A percentile compares a stretch with the other conserved stretches of the same genome.
phyloP scores from a whole-genome alignment of 1,140 invertebrate genomes.

The Neodiprion pinetum region DNA sequence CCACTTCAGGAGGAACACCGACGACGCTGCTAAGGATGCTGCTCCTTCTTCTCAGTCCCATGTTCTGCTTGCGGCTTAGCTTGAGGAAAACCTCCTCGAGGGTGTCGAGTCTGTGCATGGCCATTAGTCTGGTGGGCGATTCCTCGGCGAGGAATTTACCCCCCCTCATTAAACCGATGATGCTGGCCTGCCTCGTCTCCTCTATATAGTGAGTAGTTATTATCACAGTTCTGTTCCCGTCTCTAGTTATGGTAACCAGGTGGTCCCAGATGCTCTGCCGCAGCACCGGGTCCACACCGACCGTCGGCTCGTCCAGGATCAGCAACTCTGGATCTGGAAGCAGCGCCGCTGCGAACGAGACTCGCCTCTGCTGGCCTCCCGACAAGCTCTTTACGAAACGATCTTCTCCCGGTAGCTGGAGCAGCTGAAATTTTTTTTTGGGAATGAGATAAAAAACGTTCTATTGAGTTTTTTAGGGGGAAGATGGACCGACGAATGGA shows the following conservation, averaged over 20 bases:
- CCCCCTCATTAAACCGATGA: constrained; percentile 91
- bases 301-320: constrained; percentile 94
- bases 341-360: constrained; percentile 87
- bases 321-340: constrained; percentile 89
- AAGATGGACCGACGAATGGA: neutral
- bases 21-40: constrained; percentile 77
- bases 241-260: constrained; percentile 85
- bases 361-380: constrained; percentile 88
- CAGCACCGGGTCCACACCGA: constrained; percentile 93
- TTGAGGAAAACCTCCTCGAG: constrained; percentile 94
- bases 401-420: constrained; percentile 66
- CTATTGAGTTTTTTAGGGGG: neutral
- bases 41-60: constrained; percentile 77
- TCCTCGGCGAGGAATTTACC: constrained; percentile 92
- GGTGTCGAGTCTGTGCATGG: constrained; percentile 78
- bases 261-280: constrained; percentile 96
- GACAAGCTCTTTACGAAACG: constrained; percentile 84
- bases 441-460: constrained; percentile 34
- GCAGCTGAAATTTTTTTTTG: constrained; percentile 46
- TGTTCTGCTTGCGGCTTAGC: constrained; percentile 82
- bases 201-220: constrained; percentile 99
- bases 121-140: constrained; percentile 80
- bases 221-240: constrained; percentile 89
- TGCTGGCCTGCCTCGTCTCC: constrained; percentile 89
- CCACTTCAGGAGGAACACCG: constrained; percentile 60